A percentile compares a stretch with the other conserved stretches of the same genome.
Conservation (phyloP, 1,140 invertebrate genomes). For the Adelges cooleyi region DNA sequence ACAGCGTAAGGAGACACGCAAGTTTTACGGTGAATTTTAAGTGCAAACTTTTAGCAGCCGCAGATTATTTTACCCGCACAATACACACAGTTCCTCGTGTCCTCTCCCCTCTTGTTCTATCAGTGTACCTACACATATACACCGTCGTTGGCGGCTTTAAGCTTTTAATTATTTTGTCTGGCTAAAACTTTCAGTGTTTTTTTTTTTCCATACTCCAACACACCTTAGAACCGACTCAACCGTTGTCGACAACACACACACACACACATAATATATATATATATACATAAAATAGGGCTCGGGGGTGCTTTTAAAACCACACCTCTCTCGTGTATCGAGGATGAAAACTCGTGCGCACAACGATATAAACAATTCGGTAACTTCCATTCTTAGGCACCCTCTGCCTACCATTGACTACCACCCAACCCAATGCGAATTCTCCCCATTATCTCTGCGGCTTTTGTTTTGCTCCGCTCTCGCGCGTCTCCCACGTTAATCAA, state of each 20-base stretch:
- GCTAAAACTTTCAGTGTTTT: not conserved
- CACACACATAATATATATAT: not conserved
- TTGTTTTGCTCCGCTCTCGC: slow-evolving; percentile 8
- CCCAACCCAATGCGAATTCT: not conserved
- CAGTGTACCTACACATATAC: not conserved
- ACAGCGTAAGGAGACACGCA: too few relatives aligned
- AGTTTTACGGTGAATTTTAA: not conserved
- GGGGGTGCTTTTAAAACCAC: slow-evolving; percentile 1
- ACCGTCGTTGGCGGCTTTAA: not conserved
- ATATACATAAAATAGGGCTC: slow-evolving; percentile 10
- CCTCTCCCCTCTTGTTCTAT: not conserved
- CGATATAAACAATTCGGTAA: slow-evolving; percentile 25
- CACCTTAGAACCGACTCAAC: too few relatives aligned
- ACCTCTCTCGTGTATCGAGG: not conserved
- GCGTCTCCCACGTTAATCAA: too few relatives aligned
- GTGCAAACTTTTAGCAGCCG: not conserved
- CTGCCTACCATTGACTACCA: too few relatives aligned
- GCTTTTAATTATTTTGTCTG: slow-evolving; percentile 11
- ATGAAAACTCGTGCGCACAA: not conserved
- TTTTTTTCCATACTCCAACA: not conserved
- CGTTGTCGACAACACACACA: too few relatives aligned
- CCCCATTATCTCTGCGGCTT: slow-evolving; percentile 5
- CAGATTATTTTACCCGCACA: not conserved
- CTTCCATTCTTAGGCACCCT: not conserved
- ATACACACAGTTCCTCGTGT: not conserved